These are phyloP conservation scores for Apantesis nais DNA, from an alignment of 2,888 invertebrate genomes.

Conservation along the genomic window DNA sequence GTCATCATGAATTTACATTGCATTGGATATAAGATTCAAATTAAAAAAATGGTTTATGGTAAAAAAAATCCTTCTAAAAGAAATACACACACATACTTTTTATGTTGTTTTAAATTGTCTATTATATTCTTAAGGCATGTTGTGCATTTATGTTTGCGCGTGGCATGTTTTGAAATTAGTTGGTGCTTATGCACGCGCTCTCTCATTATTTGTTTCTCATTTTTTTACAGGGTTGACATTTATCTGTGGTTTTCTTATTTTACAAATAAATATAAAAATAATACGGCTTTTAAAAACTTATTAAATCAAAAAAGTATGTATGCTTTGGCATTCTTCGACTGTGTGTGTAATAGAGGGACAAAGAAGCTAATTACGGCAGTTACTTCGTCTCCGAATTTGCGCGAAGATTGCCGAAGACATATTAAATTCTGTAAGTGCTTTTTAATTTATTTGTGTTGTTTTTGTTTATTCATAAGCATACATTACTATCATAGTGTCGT, in stretches of 20 bases:
- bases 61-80: too few species aligned
- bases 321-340: constrained; percentile 19
- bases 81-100: neutral
- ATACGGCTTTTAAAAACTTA: neutral
- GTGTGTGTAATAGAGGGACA: constrained; percentile 6
- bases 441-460: constrained; percentile 10
- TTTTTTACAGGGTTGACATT: constrained; percentile 38
- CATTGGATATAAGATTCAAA: too few species aligned
- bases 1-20: too few species aligned
- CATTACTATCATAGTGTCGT: neutral
- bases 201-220: constrained; percentile 34
- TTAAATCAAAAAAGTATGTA: neutral
- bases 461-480: neutral
- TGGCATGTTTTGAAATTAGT: constrained; percentile 13
- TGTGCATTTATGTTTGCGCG: constrained; percentile 14
- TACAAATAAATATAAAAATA: neutral
- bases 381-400: constrained; percentile 13
- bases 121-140: constrained; percentile 10
- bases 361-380: constrained; percentile 8
- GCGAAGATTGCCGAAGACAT: constrained; percentile 22
- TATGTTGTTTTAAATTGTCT: neutral
- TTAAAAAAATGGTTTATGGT: too few species aligned
- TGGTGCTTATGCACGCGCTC: constrained; percentile 5
- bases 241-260: constrained; percentile 45
- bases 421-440: constrained; percentile 28